These are phyloP conservation scores for Rhea pennata DNA, from an alignment of 2,113 vertebrate species.

Conservation along the genomic window DNA sequence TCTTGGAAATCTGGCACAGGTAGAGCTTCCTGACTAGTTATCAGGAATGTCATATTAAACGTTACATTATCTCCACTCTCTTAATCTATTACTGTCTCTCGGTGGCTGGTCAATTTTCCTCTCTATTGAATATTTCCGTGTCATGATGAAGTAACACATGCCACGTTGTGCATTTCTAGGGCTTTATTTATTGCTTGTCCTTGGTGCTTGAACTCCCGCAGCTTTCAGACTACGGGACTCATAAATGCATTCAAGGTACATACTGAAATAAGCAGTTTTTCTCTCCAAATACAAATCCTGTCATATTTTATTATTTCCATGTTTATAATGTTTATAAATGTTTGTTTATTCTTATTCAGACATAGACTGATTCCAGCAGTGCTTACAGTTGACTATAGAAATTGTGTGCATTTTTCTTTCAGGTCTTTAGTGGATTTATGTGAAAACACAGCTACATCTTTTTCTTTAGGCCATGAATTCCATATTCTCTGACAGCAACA, in stretches of 20 bases:
- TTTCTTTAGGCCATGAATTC: not conserved
- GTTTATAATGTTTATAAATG: not conserved
- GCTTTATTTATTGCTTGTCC: constrained; percentile 7
- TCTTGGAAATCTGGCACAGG: not conserved
- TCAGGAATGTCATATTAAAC: not conserved
- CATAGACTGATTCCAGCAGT: not conserved
- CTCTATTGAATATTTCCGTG: not conserved
- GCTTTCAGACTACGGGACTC: not conserved
- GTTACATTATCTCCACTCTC: not conserved
- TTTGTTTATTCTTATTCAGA: not conserved
- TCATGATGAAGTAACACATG: not conserved
- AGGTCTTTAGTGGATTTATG: not conserved
- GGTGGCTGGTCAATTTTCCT: constrained; percentile 11
- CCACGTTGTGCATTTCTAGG: not conserved
- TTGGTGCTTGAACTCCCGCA: not conserved
- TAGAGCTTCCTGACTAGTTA: not conserved
- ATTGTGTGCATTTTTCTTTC: not conserved
- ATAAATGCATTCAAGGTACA: not conserved
- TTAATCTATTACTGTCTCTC: not conserved
- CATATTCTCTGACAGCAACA: not conserved
- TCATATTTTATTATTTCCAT: not conserved
- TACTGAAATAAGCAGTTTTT: not conserved
- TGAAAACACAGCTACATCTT: not conserved
- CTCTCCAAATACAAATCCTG: not conserved
- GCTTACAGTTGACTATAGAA: not conserved